Conservation (phyloP, 2,797 vertebrate genomes). For the Amphiprion clarkii region DNA sequence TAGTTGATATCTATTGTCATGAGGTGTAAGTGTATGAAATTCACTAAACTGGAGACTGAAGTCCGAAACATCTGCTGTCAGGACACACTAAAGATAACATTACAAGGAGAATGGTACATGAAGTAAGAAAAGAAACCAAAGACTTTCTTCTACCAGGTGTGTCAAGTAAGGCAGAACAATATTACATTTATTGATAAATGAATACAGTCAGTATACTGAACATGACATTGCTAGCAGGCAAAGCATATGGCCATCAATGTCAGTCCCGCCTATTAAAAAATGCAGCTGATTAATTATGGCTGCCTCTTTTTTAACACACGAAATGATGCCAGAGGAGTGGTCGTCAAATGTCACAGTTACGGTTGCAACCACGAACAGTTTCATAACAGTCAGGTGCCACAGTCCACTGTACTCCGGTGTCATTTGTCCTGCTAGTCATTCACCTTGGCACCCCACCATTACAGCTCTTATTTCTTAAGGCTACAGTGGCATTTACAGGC, state of each 20-base stretch:
- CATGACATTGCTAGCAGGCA: constrained; percentile 15
- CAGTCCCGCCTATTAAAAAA: constrained; percentile 19
- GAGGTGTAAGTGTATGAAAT: too few species aligned
- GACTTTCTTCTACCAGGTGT: constrained; percentile 2
- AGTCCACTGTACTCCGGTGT: constrained; percentile 9
- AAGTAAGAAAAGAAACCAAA: not conserved
- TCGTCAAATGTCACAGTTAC: not conserved
- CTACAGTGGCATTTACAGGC: constrained; percentile 50
- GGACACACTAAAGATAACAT: too few species aligned
- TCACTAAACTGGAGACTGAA: too few species aligned
- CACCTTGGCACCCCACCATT: constrained; percentile 43
- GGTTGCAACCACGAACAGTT: constrained; percentile 10
- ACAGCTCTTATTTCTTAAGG: constrained; percentile 45
- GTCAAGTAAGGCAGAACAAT: not conserved
- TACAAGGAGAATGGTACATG: not conserved
- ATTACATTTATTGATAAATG: not conserved
- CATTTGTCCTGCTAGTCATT: constrained; percentile 42
- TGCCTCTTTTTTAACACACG: not conserved
- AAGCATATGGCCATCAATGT: constrained; percentile 15
- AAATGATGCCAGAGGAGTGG: not conserved
- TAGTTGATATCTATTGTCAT: too few species aligned
- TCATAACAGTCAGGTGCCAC: constrained; percentile 11
- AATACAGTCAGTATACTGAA: constrained; percentile 20
- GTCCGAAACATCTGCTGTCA: too few species aligned
- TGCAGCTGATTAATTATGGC: constrained; percentile 20